phyloP scores from a whole-genome alignment of 2,888 invertebrate species.

The Helicoverpa assulta region DNA sequence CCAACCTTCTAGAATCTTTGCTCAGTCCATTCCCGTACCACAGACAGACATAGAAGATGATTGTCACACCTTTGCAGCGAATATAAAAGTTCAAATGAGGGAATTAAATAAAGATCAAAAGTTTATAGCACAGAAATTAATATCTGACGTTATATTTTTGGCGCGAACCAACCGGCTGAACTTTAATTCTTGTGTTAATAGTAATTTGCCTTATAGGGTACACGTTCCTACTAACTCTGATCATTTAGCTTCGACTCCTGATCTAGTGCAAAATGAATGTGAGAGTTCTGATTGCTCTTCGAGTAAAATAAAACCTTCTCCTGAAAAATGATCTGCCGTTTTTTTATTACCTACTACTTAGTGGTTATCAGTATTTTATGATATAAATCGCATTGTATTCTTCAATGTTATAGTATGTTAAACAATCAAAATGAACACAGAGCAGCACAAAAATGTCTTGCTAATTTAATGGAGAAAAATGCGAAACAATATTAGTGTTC shows the following conservation, averaged over 20 bases:
- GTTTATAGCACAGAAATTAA: slow-evolving; percentile 47
- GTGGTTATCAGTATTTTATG: no score
- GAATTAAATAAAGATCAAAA: slow-evolving; percentile 34
- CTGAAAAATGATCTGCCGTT: neutral
- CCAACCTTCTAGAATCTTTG: slow-evolving; percentile 27
- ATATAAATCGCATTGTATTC: no score
- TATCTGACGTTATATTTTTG: slow-evolving; percentile 48
- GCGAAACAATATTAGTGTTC: no score
- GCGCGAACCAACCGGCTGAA: slow-evolving; percentile 39
- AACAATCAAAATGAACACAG: no score
- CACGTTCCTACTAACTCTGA: neutral
- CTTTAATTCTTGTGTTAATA: slow-evolving; percentile 35
- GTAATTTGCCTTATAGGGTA: neutral
- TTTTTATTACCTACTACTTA: neutral
- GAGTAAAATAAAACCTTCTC: slow-evolving; percentile 7
- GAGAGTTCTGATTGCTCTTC: neutral
- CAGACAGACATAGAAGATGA: slow-evolving; percentile 43
- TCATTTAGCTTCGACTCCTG: neutral
- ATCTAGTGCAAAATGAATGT: slow-evolving; percentile 13
- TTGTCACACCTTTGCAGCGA: slow-evolving; percentile 41
- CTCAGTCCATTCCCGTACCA: slow-evolving; percentile 25
- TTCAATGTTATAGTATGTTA: no score
- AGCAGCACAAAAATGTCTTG: no score
- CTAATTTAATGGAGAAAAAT: no score
- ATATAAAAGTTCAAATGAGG: slow-evolving; percentile 48